A percentile compares a stretch with the other conserved stretches of the same genome.
Conservation (phyloP, 2,113 vertebrate genomes). For the Plotosus lineatus region DNA sequence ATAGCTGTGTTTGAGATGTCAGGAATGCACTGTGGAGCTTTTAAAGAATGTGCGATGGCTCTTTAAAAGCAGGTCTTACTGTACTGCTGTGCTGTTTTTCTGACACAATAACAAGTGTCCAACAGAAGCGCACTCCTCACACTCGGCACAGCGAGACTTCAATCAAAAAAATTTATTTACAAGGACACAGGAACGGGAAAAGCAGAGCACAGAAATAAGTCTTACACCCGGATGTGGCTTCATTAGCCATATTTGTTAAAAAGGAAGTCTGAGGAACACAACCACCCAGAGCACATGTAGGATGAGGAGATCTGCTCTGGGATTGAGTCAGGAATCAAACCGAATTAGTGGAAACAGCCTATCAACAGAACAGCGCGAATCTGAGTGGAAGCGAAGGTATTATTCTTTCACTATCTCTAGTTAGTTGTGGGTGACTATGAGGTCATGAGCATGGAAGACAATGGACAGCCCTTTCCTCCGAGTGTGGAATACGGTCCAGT, state of each 20-base stretch:
- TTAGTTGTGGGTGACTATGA: background rate
- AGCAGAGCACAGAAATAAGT: slow-evolving; percentile 4
- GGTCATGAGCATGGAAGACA: background rate
- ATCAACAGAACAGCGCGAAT: background rate
- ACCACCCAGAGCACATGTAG: background rate
- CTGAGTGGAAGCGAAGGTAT: background rate
- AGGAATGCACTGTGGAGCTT: slow-evolving; percentile 57
- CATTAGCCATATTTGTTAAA: background rate
- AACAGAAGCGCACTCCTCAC: slow-evolving; percentile 20
- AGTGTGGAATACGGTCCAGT: background rate
- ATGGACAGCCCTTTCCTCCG: background rate
- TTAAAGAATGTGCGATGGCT: slow-evolving; percentile 29
- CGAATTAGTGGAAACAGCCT: background rate
- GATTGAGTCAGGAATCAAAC: background rate
- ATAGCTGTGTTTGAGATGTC: slow-evolving; percentile 53
- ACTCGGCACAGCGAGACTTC: slow-evolving; percentile 30
- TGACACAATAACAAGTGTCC: background rate
- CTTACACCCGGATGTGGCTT: background rate
- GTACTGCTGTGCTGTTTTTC: slow-evolving; percentile 18
- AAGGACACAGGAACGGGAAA: slow-evolving; percentile 1
- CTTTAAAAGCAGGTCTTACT: slow-evolving; percentile 3
- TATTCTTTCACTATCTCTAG: background rate
- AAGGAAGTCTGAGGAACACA: background rate
- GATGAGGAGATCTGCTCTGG: background rate
- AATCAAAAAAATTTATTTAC: slow-evolving; percentile 59